Conservation (phyloP, 2,113 vertebrate genomes). For the Caretta caretta region DNA sequence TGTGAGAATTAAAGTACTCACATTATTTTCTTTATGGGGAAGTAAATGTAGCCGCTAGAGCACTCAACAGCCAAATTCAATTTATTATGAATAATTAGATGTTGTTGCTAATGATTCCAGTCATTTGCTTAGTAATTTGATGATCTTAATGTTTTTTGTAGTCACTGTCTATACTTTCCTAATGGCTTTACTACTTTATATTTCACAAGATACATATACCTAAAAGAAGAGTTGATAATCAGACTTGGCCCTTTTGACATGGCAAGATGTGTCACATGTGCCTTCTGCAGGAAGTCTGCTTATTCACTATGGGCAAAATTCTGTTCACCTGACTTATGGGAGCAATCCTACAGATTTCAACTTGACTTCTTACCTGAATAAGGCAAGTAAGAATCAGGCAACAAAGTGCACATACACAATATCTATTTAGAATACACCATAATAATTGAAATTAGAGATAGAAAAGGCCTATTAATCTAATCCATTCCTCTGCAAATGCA, state of each 20-base stretch:
- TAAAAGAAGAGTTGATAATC: not conserved
- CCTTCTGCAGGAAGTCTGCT: not conserved
- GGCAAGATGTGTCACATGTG: not conserved
- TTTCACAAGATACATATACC: accelerated
- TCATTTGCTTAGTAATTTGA: not conserved
- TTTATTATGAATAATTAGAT: not conserved
- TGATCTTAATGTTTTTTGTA: not conserved
- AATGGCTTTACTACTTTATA: not conserved
- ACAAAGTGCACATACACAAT: not conserved
- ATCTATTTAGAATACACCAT: not conserved
- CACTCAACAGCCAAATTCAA: not conserved
- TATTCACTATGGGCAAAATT: not conserved
- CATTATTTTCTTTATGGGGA: not conserved
- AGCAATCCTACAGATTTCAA: not conserved
- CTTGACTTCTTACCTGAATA: not conserved
- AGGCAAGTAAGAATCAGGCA: not conserved
- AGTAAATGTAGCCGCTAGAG: not conserved
- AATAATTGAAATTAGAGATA: not conserved
- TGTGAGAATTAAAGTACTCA: not conserved
- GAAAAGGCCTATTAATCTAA: not conserved
- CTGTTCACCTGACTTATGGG: not conserved
- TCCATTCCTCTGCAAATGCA: accelerated
- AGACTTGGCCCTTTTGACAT: not conserved
- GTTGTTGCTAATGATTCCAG: not conserved
- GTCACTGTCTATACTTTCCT: not conserved